Evolutionary conservation across 2,888 invertebrate genomes (phyloP), one percentile per base, ranked within the genome.

Genomic region (Archips xylosteana): DNA sequence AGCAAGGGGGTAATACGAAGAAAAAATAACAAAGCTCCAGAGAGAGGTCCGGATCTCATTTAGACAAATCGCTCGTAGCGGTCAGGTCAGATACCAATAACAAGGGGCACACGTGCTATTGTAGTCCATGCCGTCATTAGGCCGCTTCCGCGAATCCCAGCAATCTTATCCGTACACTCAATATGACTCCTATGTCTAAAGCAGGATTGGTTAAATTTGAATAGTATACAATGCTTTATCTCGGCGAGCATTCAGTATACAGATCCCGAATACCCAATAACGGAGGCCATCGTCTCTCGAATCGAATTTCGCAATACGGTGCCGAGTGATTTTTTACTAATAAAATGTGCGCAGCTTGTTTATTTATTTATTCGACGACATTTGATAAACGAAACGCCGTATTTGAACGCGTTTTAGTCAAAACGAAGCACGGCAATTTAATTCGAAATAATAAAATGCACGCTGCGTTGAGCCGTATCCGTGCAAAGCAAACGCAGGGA

Each of bases 41-140:
- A 77, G 80, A 77, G 87, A 88, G 91, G 89, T 86, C 92, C 93
- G 94, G 93, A 92, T 92, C 92, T 94, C 92, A 92, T 94, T 93
- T 93, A 91, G 92, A 94, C 94, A 93, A 94, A 94, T 94, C 92
- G 92, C 89, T 92, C 87, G 91, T 92, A 91, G 92, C 92, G 93
- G 93, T 93, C 92, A 92, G 90, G 91, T 91, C 92, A 91, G 92
- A 92, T 91, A 92, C 92, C 93, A 93, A 93, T 93, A 94, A 93
- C 89, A 94, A 93, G 92, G 90, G 87, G 84, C 88, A 89, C 89
- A 88, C 88, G 88, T 92, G 91, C 92, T 91, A 93, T 94, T 94
- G 94, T 94, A 88, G 85, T 89, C 88, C 84, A 83, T 85, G 88
- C 89, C 91, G 89, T 93, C 94, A 92, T 94, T 93, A 94, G 92